Evolutionary conservation across 2,797 vertebrate species (phyloP), one percentile per base, ranked within the genome.

Genomic region (Danio tinwini): DNA sequence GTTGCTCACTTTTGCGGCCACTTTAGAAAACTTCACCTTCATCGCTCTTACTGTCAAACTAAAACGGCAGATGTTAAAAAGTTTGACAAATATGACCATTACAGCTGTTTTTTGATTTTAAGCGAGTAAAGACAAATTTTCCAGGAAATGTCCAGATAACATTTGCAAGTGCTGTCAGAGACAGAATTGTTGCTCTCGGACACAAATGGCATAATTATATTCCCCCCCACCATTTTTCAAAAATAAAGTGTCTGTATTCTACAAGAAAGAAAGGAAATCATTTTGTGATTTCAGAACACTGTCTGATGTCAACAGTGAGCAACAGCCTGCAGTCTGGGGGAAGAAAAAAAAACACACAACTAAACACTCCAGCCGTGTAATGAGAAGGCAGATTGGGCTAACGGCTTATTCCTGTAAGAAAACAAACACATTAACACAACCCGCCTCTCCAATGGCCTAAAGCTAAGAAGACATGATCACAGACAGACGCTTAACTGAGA

Each of bases 341-440:
- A 6, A 77, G 40, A 40, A 40, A 12, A 1, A 40, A 40, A 17
- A 5, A 8, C 1, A 69, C 21, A 47, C 21, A 56, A 68, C 65
- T 49, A 69, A 78, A 78, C 55, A 61, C 29, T 49, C 42, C 55
- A 40, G 44, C 76, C 65, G 8, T 78, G 76, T 78, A 78, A 78
- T 61, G 65, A 78, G 50, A 65, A 37, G 16, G 37, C 53, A 61
- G 21, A 59, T 19, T 64, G 74, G 37, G 61, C 39, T 75, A 29
- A 37, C 19, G 50, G 52, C 19, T 76, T 39, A 59, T 68, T 76
- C 21, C 42, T 69, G 44, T 70, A 74, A 19, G 56, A 74, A 59
- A 59, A 61, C 21, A 78, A 78, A 78, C 63, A 52, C 39, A 76
- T 56, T 65, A 77, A 37, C 70, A 21, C 11, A 61, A 16, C 67